Base-by-base conservation (phyloP, 2,888 invertebrate species). In the Melangyna quadrimaculata region DNA sequence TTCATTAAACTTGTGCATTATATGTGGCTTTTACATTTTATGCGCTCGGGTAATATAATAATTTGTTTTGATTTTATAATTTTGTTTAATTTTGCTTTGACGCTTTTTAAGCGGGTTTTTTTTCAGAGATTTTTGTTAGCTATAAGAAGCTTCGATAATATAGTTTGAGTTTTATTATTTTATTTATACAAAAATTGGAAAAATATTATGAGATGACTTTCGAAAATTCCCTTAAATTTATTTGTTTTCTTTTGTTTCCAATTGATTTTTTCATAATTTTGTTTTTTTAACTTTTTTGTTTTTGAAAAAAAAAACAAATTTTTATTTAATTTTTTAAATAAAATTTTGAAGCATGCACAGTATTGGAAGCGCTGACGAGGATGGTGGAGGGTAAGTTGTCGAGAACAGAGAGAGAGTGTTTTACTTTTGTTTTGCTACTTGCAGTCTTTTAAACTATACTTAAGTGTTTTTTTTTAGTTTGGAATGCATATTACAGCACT, bases 361-460 rank as follows among this genome's bases (percentile, higher is more conserved):
- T 91, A 92, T 93, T 90, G 93, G 93, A 91, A 92, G 93, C 90
- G 92, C 91, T 89, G 93, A 93, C 89, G 84, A 87, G 77, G 93
- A 93, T 92, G 93, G 93, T 88, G 89, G 91, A 89, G 93, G 93
- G 93, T 93, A 92, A 93, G 93, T 93, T 82, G 78, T 84, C 51
- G 35, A 78, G 67, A 57, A 37, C 24, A 71, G 51, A 75, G n/a
- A n/a, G n/a, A n/a, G n/a, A 9, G 43, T 61, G 72, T 19, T 43
- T 2, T 63, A 24, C n/a, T 40, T 59, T 57, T 80, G 72, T 72
- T 80, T 77, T 77, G 81, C 61, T 78, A 51, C 53, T 71, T 81
- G 77, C 69, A 69, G 55, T 65, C 79, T 53, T 48, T 19, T 63
- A 29, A 29, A 19, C n/a, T n/a, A n/a, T 63, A 63, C n/a, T 27